Conservation (phyloP, 2,888 invertebrate species). For the Urechis unicinctus region DNA sequence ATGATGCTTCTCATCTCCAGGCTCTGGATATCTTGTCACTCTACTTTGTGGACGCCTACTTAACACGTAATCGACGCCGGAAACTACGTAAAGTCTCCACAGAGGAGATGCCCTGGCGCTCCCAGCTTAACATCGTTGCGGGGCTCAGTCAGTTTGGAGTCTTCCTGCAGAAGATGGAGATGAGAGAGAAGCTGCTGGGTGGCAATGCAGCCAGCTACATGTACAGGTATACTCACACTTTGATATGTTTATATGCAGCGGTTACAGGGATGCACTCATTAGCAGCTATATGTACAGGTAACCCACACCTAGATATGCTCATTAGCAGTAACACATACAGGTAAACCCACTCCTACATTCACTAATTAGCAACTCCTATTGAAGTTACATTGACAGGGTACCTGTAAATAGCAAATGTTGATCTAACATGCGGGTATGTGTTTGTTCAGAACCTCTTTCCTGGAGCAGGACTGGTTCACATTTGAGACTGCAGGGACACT, state of each 20-base stretch:
- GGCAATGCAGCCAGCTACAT: background rate
- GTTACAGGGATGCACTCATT: no score
- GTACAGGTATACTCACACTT: background rate
- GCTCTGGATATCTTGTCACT: slow-evolving; percentile 35
- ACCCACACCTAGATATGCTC: no score
- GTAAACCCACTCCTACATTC: no score
- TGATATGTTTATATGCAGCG: no score
- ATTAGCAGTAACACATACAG: no score
- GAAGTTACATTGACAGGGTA: no score
- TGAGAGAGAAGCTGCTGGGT: slow-evolving; percentile 22
- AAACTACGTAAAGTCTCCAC: slow-evolving; percentile 34
- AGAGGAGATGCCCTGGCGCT: slow-evolving; percentile 45
- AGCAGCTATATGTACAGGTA: no score
- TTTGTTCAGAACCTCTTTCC: slow-evolving; percentile 35
- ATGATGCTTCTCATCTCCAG: slow-evolving; percentile 15
- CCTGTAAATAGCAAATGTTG: no score
- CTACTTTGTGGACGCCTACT: slow-evolving; percentile 37
- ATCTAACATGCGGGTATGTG: background rate
- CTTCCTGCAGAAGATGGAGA: slow-evolving; percentile 42
- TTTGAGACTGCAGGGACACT: slow-evolving; percentile 45
- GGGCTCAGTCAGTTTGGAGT: slow-evolving; percentile 42
- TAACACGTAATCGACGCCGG: slow-evolving; percentile 23
- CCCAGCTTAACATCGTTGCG: slow-evolving; percentile 38
- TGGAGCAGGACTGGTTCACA: slow-evolving; percentile 48
- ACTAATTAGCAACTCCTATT: no score